Conservation (phyloP, 2,113 vertebrate species). For the Dromaius novaehollandiae region DNA sequence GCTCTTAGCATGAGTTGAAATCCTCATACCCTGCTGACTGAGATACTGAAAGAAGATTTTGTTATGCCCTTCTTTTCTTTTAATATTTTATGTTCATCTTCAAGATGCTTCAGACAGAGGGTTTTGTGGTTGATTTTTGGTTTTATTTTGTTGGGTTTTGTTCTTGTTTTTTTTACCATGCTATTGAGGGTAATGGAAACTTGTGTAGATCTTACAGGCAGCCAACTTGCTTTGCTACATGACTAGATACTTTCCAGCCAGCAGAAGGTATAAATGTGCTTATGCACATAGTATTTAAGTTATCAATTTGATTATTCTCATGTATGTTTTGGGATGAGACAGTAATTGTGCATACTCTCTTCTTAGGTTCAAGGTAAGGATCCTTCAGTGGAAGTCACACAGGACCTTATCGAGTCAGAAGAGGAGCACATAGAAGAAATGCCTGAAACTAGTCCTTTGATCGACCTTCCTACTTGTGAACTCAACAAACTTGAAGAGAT, state of each 20-base stretch:
- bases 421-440: constrained; percentile 98
- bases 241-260: background rate
- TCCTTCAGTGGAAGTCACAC: constrained; percentile 96
- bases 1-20: background rate
- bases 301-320: background rate
- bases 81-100: background rate
- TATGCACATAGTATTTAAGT: accelerated
- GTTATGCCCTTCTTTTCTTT: background rate
- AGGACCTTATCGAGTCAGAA: constrained; percentile 98
- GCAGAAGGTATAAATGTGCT: background rate
- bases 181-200: background rate
- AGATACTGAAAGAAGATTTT: background rate
- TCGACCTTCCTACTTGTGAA: constrained; percentile 95
- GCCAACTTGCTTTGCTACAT: background rate
- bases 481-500: constrained; percentile 96
- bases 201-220: background rate
- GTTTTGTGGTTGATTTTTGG: background rate
- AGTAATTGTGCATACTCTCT: background rate
- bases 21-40: background rate
- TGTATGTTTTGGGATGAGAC: background rate
- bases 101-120: background rate
- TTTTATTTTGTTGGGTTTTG: background rate
- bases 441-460: constrained; percentile 92
- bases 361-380: constrained; percentile 96
- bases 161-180: background rate